Evolutionary conservation across 2,888 invertebrate genomes (phyloP).

Genomic region (Cheilosia scutellata): DNA sequence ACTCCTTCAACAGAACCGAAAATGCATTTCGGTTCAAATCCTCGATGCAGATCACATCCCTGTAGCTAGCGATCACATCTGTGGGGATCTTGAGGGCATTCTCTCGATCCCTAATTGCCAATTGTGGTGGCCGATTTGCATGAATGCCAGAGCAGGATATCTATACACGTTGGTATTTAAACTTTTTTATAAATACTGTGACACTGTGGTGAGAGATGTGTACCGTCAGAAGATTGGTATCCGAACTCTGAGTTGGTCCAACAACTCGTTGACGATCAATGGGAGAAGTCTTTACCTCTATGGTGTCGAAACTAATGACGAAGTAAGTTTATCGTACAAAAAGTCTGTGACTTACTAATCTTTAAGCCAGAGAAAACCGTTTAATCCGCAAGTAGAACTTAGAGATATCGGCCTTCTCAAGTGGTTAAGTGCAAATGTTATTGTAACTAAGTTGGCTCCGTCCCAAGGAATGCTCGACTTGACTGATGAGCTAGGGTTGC

Average conservation of each 20-base stretch:
- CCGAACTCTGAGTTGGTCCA: conserved; percentile 43
- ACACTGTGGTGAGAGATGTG: conserved; percentile 40
- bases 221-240: conserved; percentile 55
- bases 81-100: conserved; percentile 22
- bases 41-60: conserved; percentile 13
- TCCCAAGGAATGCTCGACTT: conserved; percentile 46
- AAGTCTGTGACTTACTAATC: neutral
- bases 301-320: conserved; percentile 24
- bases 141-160: conserved; percentile 30
- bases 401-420: conserved; percentile 43
- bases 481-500: conserved; percentile 51
- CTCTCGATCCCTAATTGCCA: conserved; percentile 41
- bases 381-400: conserved; percentile 11
- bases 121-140: conserved; percentile 51
- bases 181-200: conserved; percentile 46
- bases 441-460: conserved; percentile 22
- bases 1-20: conserved; percentile 16
- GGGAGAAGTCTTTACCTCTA: conserved; percentile 38
- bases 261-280: conserved; percentile 37
- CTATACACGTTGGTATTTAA: conserved; percentile 52
- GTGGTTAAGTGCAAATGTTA: conserved; percentile 53
- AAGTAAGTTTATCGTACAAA: neutral
- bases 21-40: conserved; percentile 43
- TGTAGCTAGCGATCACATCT: conserved; percentile 16
- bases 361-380: conserved; percentile 27